Conservation (phyloP, 2,888 invertebrate species). For the Halictus ligatus region DNA sequence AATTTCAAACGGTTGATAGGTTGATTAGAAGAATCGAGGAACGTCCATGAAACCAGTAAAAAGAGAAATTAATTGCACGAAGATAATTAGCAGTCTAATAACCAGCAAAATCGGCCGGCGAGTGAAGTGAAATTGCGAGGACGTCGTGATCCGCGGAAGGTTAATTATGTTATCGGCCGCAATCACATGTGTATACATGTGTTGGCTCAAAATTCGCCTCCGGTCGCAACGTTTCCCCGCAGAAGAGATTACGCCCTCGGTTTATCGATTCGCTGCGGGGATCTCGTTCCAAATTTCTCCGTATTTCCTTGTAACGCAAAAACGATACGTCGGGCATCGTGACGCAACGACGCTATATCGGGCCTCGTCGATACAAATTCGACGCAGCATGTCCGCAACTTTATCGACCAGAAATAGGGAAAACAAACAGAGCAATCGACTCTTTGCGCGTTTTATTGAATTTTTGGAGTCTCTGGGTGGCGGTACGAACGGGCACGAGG, state of each 20-base stretch:
- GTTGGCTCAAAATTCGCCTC: neutral
- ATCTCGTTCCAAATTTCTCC: neutral
- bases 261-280: conserved; percentile 18
- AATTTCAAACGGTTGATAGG: too few relatives aligned
- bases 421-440: neutral
- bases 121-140: neutral
- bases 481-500: too few relatives aligned
- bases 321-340: neutral
- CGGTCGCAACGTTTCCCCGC: neutral
- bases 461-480: neutral
- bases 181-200: neutral
- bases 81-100: neutral
- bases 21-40: too few relatives aligned
- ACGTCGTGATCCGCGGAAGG: neutral
- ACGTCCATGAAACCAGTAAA: too few relatives aligned
- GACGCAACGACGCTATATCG: neutral
- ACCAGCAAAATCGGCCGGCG: neutral
- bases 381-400: neutral
- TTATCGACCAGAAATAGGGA: neutral
- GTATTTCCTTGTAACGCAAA: neutral
- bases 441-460: neutral
- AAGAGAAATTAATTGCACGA: too few relatives aligned
- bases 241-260: conserved; percentile 10
- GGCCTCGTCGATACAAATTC: neutral
- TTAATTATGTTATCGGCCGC: neutral